Conservation (phyloP, 2,113 vertebrate genomes). For the Actinemys pallida region DNA sequence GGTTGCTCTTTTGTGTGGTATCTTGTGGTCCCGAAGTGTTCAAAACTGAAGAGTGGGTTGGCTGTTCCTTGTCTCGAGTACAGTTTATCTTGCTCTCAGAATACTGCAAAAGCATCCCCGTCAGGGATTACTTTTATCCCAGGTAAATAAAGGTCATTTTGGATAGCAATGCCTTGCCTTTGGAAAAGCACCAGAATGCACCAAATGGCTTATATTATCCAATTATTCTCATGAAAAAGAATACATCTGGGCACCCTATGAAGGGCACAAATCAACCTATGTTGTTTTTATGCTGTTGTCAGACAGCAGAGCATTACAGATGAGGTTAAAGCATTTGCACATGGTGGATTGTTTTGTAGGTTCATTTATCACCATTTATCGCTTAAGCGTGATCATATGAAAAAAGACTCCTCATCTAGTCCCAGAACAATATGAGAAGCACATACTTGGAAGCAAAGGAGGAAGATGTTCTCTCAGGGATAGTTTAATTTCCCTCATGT, state of each 20-base stretch:
- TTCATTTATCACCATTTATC: not conserved
- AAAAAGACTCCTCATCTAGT: not conserved
- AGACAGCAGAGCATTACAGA: not conserved
- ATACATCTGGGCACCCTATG: not conserved
- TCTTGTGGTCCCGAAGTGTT: not conserved
- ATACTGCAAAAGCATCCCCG: not conserved
- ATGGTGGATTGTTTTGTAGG: constrained; percentile 3
- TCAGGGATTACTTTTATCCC: not conserved
- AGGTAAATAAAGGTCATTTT: not conserved
- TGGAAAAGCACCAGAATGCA: not conserved
- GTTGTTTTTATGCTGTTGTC: constrained; percentile 41
- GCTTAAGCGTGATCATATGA: constrained; percentile 34
- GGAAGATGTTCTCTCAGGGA: not conserved
- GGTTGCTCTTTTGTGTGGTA: not conserved
- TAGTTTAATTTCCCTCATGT: not conserved
- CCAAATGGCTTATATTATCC: not conserved
- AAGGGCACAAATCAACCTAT: not conserved
- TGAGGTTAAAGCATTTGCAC: constrained; percentile 41
- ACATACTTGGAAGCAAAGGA: constrained; percentile 43
- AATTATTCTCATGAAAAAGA: not conserved
- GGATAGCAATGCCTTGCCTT: not conserved
- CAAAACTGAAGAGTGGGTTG: not conserved
- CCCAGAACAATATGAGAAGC: constrained; percentile 18
- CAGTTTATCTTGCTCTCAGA: not conserved
- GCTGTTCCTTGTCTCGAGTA: not conserved